Evolutionary conservation across 53 echinoderm and acorn worm species (phyloP), one percentile per base, ranked within the genome.

Genomic region (Crossaster papposus): DNA sequence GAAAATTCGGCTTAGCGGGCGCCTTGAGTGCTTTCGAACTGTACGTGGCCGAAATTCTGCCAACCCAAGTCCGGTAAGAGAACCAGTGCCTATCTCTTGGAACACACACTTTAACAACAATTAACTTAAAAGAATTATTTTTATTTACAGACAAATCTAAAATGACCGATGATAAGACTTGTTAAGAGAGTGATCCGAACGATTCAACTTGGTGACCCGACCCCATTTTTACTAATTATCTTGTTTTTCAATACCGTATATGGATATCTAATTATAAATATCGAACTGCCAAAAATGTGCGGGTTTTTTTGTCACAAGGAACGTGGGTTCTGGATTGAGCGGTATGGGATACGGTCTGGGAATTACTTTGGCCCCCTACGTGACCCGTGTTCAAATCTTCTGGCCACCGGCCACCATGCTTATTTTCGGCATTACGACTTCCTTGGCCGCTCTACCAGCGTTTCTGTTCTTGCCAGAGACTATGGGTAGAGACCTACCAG

Each of bases 381-480:
- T 68, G n/a, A 68, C 68, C 2, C 68, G n/a, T 14, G 28, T 68
- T 26, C 68, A 68, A 28, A 12, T 26, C 24, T 68, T 68, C 68
- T 68, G 68, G 28, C n/a, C 24, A 23, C 68, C 68, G n/a, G 68
- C 68, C 28, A 68, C 68, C 68, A 26, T 68, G 68, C 68, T 68
- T 26, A 68, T 68, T 28, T 68, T 68, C 28, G 68, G 68, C 6
- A 28, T 68, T 28, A 26, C 28, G 26, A 68, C 17, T 2, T 7
- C 28, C 68, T 68, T 23, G 68, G 68, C 68, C 6, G 68, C 68
- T 28, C 6, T 68, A 28, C 68, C 28, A 18, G 10, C 28, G 28
- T n/a, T n/a, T n/a, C 10, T 24, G 20, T 68, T 68, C 30, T 24
- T 68, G 68, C 68, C 68, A 28, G 68, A 68, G 68, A 68, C 68